A percentile compares a stretch with the other conserved stretches of the same genome.
phyloP scores from a whole-genome alignment of 1,140 invertebrate genomes.

The Anastatus disparis region DNA sequence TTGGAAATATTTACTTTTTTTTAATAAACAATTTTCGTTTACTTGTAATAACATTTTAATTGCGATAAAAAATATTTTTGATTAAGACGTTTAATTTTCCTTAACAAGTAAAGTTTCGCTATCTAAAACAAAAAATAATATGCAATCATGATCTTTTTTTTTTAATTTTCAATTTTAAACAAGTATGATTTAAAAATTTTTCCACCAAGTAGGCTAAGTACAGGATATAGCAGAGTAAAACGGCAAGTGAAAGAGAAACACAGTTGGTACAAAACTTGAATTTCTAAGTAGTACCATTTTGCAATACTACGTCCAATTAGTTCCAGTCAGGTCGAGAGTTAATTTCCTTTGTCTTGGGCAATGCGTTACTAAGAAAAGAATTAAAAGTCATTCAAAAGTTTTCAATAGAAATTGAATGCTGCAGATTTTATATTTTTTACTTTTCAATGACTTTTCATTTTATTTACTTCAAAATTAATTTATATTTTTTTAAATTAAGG shows the following conservation, averaged over 20 bases:
- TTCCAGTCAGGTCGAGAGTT: constrained; percentile 31
- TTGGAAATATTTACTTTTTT: too few species aligned
- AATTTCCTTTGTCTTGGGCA: constrained; percentile 38
- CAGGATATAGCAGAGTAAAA: constrained; percentile 15
- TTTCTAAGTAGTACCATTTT: constrained; percentile 34
- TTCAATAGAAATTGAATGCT: constrained; percentile 13
- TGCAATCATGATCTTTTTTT: too few species aligned
- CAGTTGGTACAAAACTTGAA: constrained; percentile 30
- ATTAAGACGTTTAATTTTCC: too few species aligned
- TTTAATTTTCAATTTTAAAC: too few species aligned
- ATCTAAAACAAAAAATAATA: too few species aligned
- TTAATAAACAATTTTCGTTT: too few species aligned
- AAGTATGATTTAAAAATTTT: constrained; percentile 22
- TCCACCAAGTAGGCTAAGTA: constrained; percentile 1
- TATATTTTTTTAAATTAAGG: too few species aligned
- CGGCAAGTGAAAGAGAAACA: constrained; percentile 7
- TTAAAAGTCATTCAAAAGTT: constrained; percentile 35
- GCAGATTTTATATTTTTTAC: constrained; percentile 5
- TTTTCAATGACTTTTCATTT: not conserved
- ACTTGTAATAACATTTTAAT: too few species aligned
- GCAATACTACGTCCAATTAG: constrained; percentile 37
- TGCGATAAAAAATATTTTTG: too few species aligned
- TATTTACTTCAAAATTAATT: too few species aligned
- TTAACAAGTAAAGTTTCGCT: too few species aligned
- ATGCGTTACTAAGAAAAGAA: constrained; percentile 19